These are phyloP conservation scores for Coptodon rendalli DNA, from an alignment of 2,113 vertebrate species.

Conservation along the genomic window DNA sequence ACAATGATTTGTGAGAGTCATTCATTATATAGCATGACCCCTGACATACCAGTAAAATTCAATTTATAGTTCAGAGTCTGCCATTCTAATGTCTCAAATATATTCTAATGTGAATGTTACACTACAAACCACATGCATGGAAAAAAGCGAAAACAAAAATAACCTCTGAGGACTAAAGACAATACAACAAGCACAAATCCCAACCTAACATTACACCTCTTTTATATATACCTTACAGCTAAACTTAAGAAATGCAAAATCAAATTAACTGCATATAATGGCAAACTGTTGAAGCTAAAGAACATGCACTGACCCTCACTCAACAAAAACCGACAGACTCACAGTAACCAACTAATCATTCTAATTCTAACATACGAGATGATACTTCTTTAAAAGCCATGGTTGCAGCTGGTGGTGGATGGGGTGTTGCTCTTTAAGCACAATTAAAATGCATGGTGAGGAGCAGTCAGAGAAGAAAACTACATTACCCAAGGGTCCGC, in stretches of 20 bases:
- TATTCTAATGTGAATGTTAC: background rate
- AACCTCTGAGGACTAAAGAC: background rate
- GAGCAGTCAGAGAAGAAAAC: slow-evolving; percentile 58
- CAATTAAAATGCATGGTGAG: slow-evolving; percentile 55
- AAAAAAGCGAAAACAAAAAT: background rate
- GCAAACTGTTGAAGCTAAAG: background rate
- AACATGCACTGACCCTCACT: slow-evolving; percentile 18
- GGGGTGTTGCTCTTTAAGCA: slow-evolving; percentile 46
- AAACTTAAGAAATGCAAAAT: background rate
- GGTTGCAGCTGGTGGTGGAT: slow-evolving; percentile 56
- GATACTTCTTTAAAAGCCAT: slow-evolving; percentile 72
- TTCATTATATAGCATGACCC: background rate
- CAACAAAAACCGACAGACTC: background rate
- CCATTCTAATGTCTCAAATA: background rate
- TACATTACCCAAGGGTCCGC: slow-evolving; percentile 77
- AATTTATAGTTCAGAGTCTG: background rate
- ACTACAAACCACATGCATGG: background rate
- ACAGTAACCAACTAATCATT: background rate
- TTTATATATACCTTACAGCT: background rate
- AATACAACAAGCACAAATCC: background rate
- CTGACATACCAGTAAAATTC: background rate
- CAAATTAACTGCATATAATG: background rate
- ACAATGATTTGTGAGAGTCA: background rate
- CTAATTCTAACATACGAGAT: background rate
- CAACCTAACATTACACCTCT: background rate